Evolutionary conservation across 2,797 vertebrate genomes (phyloP), one percentile per base, ranked within the genome.

Genomic region (Mus caroli): DNA sequence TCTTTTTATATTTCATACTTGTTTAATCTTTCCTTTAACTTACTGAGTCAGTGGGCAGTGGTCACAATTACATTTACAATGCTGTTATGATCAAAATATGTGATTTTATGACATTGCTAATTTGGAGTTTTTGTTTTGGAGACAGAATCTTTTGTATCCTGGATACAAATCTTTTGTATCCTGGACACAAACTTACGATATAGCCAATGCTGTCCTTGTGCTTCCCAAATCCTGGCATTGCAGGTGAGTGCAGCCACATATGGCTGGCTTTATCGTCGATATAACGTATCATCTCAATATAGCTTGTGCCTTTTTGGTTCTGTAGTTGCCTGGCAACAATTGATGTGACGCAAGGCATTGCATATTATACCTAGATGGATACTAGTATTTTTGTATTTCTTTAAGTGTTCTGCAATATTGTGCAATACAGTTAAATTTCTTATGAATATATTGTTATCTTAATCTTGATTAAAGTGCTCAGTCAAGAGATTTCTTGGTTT

Each of bases 31-130:
- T 86, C 17, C 64, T 80, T 19, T 90, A 83, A 34, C 22, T 76
- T 82, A 90, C 52, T 83, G n/a, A 87, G 46, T 17, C 31, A 6
- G 12, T 88, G 64, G 77, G 64, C 54, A 91, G 77, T 12, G 58
- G 2, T 88, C 75, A 67, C 22, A 96, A 13, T 79, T 86, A 76
- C 19, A 88, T 43, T n/a, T 80, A 92, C 56, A 82, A 20, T 56
- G 58, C 50, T 24, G 20, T 62, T 88, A 56, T 40, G 17, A 54
- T 77, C 52, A 52, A 69, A n/a, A 69, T 24, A 64, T 8, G 34
- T 37, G 6, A 3, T 26, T 71, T 86, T n/a, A 86, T 69, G 31
- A 17, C 31, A n/a, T 67, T 85, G 20, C 62, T 69, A n/a, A 85
- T 50, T 50, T 40, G 56, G 56, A 43, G 20, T 22, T 69, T 86